These are phyloP conservation scores for Oikopleura dioica DNA, from an alignment of 23 tunicate species.

Conservation along the genomic window DNA sequence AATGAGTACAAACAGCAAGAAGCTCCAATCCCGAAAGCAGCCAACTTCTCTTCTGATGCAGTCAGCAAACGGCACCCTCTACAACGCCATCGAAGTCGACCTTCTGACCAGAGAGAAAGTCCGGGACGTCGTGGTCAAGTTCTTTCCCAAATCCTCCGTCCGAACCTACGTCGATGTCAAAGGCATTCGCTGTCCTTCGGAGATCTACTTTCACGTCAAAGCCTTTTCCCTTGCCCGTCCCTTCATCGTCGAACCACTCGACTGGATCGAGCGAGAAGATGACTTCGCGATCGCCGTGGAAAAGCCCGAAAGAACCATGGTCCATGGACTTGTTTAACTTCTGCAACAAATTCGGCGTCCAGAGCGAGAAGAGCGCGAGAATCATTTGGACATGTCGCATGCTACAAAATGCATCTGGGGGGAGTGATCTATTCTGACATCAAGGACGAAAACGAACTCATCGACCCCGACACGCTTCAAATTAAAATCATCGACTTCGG, in stretches of 20 bases:
- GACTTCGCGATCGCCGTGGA: neutral
- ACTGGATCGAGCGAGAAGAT: neutral
- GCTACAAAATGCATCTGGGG: neutral
- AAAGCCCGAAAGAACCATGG: neutral
- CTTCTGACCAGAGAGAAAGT: neutral
- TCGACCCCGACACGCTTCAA: constrained; percentile 3
- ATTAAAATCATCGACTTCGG: constrained; percentile 5
- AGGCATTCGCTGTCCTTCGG: neutral
- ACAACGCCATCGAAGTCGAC: too few relatives aligned
- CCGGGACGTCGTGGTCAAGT: neutral
- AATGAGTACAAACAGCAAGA: too few relatives aligned
- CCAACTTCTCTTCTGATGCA: too few relatives aligned
- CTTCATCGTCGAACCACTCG: neutral
- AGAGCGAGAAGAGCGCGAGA: neutral
- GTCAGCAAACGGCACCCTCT: neutral
- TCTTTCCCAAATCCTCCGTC: neutral
- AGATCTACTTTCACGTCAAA: neutral
- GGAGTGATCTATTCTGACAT: neutral
- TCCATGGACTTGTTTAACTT: neutral
- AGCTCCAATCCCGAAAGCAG: too few relatives aligned
- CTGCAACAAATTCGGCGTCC: neutral
- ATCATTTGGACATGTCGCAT: neutral
- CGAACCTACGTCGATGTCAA: neutral
- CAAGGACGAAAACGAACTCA: neutral
- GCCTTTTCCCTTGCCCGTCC: neutral